Conservation (phyloP, 2,888 invertebrate species). For the Rhamnusium bicolor region DNA sequence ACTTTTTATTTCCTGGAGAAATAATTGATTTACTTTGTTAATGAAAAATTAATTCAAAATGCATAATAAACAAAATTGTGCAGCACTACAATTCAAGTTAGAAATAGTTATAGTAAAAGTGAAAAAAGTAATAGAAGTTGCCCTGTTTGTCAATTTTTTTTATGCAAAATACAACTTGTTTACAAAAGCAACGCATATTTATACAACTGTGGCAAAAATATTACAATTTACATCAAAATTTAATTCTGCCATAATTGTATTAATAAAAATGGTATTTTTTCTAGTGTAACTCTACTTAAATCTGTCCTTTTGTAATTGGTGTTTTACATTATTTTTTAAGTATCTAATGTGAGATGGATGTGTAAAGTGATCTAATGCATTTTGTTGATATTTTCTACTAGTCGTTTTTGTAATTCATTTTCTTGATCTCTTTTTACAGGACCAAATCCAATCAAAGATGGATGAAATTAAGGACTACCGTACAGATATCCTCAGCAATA, state of each 20-base stretch:
- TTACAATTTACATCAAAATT: not conserved
- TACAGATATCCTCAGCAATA: conserved; percentile 91
- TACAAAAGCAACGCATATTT: conserved; percentile 31
- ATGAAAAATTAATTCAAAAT: not conserved
- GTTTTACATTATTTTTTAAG: conserved; percentile 38
- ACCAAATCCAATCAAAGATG: conserved; percentile 95
- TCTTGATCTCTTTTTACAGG: conserved; percentile 73
- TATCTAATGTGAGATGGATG: conserved; percentile 41
- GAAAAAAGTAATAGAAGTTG: not conserved
- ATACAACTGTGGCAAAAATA: conserved; percentile 28
- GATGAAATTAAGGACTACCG: conserved; percentile 96
- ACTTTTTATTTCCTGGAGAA: too few species aligned
- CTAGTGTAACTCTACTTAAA: conserved; percentile 35
- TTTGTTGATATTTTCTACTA: conserved; percentile 32
- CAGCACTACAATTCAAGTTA: conserved; percentile 24
- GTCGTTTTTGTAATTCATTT: conserved; percentile 24
- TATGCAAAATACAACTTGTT: conserved; percentile 56
- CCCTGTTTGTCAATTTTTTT: conserved; percentile 14
- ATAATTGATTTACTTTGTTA: too few species aligned
- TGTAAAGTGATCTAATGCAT: conserved; percentile 47
- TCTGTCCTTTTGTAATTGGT: conserved; percentile 41
- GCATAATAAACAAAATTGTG: conserved; percentile 39
- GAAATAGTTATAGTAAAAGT: conserved; percentile 18
- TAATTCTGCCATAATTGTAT: conserved; percentile 11
- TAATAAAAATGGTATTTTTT: conserved; percentile 28